Evolutionary conservation across 2,797 vertebrate species (phyloP).

Genomic region (Alcedo quadribrachys): DNA sequence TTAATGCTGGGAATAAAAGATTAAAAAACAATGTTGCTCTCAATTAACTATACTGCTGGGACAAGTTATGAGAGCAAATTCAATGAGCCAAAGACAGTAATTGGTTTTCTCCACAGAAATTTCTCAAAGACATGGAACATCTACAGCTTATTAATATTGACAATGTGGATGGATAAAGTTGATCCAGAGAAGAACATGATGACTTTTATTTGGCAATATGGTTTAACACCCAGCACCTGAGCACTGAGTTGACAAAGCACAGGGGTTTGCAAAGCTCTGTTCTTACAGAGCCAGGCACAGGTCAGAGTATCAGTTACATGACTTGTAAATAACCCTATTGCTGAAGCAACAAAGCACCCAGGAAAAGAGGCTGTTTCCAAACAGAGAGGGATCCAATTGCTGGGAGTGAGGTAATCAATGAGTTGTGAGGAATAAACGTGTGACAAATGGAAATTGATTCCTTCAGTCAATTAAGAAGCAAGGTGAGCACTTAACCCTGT

Average conservation of each 20-base stretch:
- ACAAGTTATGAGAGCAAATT: not conserved
- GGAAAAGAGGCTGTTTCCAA: not conserved
- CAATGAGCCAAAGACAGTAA: not conserved
- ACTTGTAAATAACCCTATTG: not conserved
- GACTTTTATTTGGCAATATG: not conserved
- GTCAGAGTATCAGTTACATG: not conserved
- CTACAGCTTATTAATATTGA: not conserved
- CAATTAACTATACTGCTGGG: not conserved
- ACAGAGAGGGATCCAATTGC: not conserved
- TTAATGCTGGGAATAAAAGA: not conserved
- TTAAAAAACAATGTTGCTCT: not conserved
- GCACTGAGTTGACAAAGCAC: not conserved
- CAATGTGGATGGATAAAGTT: not conserved
- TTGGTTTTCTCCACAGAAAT: not conserved
- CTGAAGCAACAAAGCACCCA: not conserved
- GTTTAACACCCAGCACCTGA: not conserved
- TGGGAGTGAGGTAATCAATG: not conserved
- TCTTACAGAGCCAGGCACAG: not conserved
- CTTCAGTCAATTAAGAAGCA: conserved; percentile 8
- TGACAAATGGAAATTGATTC: conserved; percentile 41
- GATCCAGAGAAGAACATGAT: not conserved
- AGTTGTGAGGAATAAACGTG: not conserved
- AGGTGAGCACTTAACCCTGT: not conserved
- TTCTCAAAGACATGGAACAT: not conserved
- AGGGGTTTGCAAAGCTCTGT: not conserved